Evolutionary conservation across 2,888 invertebrate species (phyloP).

Genomic region (Buathra laborator): DNA sequence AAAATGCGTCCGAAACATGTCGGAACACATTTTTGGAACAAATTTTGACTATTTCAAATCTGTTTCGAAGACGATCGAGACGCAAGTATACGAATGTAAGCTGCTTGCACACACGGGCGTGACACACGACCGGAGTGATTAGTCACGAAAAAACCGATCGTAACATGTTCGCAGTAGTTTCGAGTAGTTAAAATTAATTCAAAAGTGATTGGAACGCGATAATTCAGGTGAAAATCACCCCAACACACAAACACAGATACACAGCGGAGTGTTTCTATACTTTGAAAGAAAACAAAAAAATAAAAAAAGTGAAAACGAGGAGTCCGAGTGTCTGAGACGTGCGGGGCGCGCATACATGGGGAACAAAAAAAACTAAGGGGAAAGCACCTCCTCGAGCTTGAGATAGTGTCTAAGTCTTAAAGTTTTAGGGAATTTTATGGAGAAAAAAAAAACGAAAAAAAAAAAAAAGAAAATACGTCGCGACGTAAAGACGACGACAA

Average conservation of each 20-base stretch:
- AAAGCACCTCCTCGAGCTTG: constrained; percentile 66
- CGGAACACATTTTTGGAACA: not conserved
- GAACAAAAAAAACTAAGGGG: constrained; percentile 61
- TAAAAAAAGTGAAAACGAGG: constrained; percentile 31
- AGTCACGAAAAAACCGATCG: not conserved
- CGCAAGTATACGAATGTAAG: not conserved
- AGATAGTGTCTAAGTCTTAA: constrained; percentile 64
- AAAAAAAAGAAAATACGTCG: constrained; percentile 21
- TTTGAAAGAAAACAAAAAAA: not conserved
- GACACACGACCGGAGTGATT: not conserved
- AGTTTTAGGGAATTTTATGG: constrained; percentile 65
- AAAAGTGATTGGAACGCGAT: not conserved
- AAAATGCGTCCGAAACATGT: not conserved
- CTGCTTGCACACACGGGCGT: not conserved
- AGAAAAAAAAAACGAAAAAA: constrained; percentile 15
- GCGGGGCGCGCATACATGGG: constrained; percentile 56
- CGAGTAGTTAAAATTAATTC: not conserved
- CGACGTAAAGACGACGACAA: constrained; percentile 21
- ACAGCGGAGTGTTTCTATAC: constrained; percentile 28
- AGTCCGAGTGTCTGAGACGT: constrained; percentile 40
- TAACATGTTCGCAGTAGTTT: constrained; percentile 6
- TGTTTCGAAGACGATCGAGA: not conserved
- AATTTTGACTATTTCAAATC: not conserved
- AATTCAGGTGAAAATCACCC: not conserved
- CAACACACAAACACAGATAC: not conserved